Conservation (phyloP, 2,888 invertebrate species). For the Andricus curvator region DNA sequence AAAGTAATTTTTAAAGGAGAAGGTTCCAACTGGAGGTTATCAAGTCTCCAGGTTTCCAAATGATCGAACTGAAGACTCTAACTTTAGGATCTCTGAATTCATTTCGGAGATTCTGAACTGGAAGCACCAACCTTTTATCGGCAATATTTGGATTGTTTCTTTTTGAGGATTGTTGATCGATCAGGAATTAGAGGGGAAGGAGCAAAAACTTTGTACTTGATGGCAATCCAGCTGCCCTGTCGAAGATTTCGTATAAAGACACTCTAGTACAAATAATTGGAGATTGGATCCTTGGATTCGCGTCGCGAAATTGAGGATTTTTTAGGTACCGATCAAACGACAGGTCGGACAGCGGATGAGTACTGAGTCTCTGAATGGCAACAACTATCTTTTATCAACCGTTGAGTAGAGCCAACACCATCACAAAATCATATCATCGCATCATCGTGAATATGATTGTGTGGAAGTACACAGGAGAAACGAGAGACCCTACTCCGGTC, state of each 20-base stretch:
- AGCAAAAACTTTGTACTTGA: neutral
- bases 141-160: neutral
- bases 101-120: neutral
- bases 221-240: neutral
- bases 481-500: conserved; percentile 55
- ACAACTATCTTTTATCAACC: conserved; percentile 78
- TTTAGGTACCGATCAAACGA: conserved; percentile 52
- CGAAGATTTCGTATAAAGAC: neutral
- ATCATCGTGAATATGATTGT: conserved; percentile 69
- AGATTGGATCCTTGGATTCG: neutral
- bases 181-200: neutral
- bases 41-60: neutral
- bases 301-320: conserved; percentile 38
- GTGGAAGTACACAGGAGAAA: conserved; percentile 58
- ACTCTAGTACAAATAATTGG: neutral
- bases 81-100: neutral
- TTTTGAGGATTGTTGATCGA: neutral
- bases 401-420: conserved; percentile 74
- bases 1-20: neutral
- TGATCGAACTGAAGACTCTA: neutral
- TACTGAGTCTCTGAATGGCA: conserved; percentile 73
- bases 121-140: too few species aligned
- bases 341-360: conserved; percentile 67
- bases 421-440: conserved; percentile 65
- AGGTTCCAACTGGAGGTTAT: too few species aligned